Base-by-base conservation (phyloP, 2,888 invertebrate species). In the Zeuzera pyrina region DNA sequence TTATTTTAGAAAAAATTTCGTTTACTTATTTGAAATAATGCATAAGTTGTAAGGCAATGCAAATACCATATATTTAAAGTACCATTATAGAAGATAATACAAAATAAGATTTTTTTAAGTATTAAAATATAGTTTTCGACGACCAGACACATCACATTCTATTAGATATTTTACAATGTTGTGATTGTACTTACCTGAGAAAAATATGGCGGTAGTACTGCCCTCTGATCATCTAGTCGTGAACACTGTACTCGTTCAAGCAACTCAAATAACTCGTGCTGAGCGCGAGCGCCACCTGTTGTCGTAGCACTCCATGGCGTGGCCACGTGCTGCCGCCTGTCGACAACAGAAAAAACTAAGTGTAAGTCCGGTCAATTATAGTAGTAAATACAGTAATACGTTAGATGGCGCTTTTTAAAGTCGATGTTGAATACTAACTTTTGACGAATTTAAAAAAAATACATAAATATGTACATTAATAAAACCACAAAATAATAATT, bases 201-300 rank as follows among this genome's bases (percentile, higher is more conserved):
- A 81, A 94, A 94, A 83, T 93, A 94, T 31, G 94, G 89, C 46
- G 97, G 97, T 63, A 98, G 86, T 54, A 94, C 95, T 76, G 97
- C 98, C 83, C 98, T 90, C 86, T 98, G 98, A 86, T 98, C 98
- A 71, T 98, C 97, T 63, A 98, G 85, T 41, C 98, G 89, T 52
- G 94, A 94, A 85, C 95, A 93, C 79, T 98, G 97, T 49, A 96
- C 93, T 63, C 94, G 89, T 77, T 97, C 97, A 64, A 98, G 86
- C 56, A 98, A 85, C 73, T 97, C 96, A 76, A 98, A 96, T 52
- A 98, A 88, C 78, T 97, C 97, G 68, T 89, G 87, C 47, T 85
- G 84, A 34, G 85, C 83, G 41, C 84, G 77, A 74, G 86, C 57
- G 81, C 86, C 68, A 43, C 79, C 77, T 69, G 86, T 63, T 61